Evolutionary conservation across 2,113 vertebrate genomes (phyloP).

Genomic region (Xyliphius kryptos): DNA sequence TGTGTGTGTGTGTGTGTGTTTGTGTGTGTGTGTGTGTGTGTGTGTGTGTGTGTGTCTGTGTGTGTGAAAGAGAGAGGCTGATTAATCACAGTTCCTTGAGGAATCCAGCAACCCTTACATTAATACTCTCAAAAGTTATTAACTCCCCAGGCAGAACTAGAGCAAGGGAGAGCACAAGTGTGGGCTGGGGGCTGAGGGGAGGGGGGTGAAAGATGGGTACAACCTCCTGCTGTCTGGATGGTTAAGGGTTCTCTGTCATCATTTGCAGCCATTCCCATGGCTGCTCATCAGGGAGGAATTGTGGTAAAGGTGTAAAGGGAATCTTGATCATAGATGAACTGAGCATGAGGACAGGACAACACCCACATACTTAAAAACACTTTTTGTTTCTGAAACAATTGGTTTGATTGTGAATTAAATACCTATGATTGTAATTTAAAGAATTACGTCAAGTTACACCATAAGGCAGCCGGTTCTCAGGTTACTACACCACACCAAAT

Average conservation of each 20-base stretch:
- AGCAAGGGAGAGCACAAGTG: constrained; percentile 1
- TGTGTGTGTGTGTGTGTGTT: too few species aligned
- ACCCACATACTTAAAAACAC: too few species aligned
- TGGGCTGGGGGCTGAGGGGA: constrained; percentile 18
- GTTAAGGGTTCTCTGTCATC: constrained; percentile 35
- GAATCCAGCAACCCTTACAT: constrained; percentile 42
- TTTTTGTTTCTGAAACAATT: too few species aligned
- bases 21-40: too few species aligned
- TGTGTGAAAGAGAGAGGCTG: constrained; percentile 26
- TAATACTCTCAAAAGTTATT: constrained; percentile 47
- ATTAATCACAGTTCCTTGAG: constrained; percentile 40
- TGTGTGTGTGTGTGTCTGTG: too few species aligned
- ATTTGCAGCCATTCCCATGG: constrained; percentile 22
- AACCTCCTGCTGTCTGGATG: constrained; percentile 24
- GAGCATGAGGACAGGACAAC: constrained; percentile 1
- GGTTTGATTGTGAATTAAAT: too few species aligned
- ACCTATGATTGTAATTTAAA: too few species aligned
- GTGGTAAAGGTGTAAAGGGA: constrained; percentile 32
- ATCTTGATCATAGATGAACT: constrained; percentile 36
- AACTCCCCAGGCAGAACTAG: constrained; percentile 40
- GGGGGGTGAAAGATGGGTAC: constrained; percentile 38
- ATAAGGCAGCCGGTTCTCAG: too few species aligned
- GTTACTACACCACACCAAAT: too few species aligned
- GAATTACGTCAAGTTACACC: too few species aligned
- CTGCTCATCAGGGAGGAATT: constrained; percentile 40